These are phyloP conservation scores for Cotesia vestalis DNA, from an alignment of 1,140 invertebrate species.

Conservation along the genomic window DNA sequence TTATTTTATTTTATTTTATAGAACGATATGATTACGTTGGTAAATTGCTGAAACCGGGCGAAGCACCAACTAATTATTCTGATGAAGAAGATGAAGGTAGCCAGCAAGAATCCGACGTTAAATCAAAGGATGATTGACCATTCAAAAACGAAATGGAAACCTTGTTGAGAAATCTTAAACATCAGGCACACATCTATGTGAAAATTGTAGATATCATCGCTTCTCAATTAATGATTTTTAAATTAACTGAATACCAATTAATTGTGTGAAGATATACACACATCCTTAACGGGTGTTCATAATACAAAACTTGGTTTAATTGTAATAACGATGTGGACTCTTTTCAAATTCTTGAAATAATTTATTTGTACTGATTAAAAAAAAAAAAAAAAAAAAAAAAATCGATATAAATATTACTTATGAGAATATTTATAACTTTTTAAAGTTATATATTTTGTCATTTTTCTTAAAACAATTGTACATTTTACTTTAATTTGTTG, in stretches of 20 bases:
- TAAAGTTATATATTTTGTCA: too few relatives aligned
- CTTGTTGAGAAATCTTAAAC: constrained; percentile 45
- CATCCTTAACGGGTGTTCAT: constrained; percentile 46
- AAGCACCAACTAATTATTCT: constrained; percentile 90
- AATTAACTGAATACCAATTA: constrained; percentile 44
- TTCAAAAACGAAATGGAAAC: constrained; percentile 38
- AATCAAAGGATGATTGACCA: constrained; percentile 62
- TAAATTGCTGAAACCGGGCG: constrained; percentile 88
- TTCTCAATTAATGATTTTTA: constrained; percentile 17
- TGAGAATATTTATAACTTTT: too few relatives aligned
- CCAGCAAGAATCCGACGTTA: constrained; percentile 58
- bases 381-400: constrained; percentile 29
- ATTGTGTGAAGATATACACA: constrained; percentile 48
- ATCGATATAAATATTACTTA: constrained; percentile 4
- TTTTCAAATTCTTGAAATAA: constrained; percentile 38
- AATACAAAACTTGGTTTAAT: constrained; percentile 48
- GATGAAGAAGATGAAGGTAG: constrained; percentile 85
- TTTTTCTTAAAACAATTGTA: too few relatives aligned
- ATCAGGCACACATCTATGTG: constrained; percentile 52
- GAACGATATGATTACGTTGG: constrained; percentile 96
- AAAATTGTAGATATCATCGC: background rate
- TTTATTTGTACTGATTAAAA: constrained; percentile 51
- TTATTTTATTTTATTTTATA: constrained; percentile 64
- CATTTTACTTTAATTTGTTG: too few relatives aligned
- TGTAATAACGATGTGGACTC: constrained; percentile 7